These are phyloP conservation scores for Drosophila teissieri DNA, from an alignment of 1,140 invertebrate species.

Conservation along the genomic window DNA sequence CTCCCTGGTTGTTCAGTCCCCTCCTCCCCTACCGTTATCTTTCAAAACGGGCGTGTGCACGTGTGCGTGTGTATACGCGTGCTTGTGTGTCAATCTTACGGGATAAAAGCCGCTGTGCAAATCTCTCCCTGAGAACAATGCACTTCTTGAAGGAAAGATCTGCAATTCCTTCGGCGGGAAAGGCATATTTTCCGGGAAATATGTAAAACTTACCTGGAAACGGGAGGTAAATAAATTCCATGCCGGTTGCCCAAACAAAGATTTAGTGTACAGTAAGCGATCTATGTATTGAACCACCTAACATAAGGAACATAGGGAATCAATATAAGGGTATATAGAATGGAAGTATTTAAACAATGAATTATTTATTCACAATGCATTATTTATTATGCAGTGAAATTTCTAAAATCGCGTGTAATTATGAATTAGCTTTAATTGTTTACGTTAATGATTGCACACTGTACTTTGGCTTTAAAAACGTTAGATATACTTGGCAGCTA, in stretches of 20 bases:
- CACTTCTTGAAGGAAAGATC: constrained; percentile 1
- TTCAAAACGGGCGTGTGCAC: constrained; percentile 44
- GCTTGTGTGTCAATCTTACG: constrained; percentile 17
- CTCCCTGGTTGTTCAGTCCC: background rate
- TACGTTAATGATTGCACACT: no score
- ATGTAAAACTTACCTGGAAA: constrained; percentile 15
- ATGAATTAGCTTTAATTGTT: background rate
- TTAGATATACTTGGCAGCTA: constrained; percentile 28
- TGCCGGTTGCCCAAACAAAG: constrained; percentile 2
- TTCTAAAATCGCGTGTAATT: no score
- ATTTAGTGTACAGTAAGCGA: background rate
- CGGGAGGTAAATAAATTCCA: background rate
- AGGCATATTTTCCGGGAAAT: background rate
- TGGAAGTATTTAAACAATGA: no score
- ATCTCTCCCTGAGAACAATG: constrained; percentile 2
- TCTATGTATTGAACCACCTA: background rate
- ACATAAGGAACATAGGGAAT: background rate
- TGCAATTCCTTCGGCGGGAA: background rate
- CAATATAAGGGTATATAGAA: no score
- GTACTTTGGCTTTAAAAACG: background rate
- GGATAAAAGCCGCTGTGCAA: constrained; percentile 16
- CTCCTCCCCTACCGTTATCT: constrained; percentile 1
- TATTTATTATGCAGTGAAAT: no score
- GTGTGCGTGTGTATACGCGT: constrained; percentile 35
- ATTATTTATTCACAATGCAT: no score